phyloP scores from a whole-genome alignment of 2,888 invertebrate species.

The Heliconius charithonia region DNA sequence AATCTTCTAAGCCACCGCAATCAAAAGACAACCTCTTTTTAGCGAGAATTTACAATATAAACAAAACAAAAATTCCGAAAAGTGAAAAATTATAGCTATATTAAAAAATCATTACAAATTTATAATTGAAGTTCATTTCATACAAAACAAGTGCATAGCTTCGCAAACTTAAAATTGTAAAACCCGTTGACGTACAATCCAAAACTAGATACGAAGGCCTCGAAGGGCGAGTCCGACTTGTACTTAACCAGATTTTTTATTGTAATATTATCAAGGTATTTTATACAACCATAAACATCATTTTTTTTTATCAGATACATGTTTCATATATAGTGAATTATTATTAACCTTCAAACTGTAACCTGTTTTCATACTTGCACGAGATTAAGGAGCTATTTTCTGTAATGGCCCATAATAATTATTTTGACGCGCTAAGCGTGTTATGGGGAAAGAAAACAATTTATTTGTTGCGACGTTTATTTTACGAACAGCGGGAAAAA shows the following conservation, averaged over 20 bases:
- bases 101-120: no score
- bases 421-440: constrained; percentile 57
- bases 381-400: constrained; percentile 47
- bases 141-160: no score
- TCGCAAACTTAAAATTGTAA: no score
- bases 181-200: no score
- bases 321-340: background rate
- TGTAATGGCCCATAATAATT: constrained; percentile 58
- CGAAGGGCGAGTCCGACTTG: no score
- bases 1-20: no score
- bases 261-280: background rate
- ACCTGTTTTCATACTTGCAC: constrained; percentile 33
- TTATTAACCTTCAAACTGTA: constrained; percentile 9
- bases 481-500: constrained; percentile 42
- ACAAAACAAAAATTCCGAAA: no score
- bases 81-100: no score
- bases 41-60: no score
- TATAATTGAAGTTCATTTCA: no score
- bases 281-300: background rate
- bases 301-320: background rate
- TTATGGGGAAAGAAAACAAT: constrained; percentile 55
- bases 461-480: constrained; percentile 53
- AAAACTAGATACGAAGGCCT: no score
- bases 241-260: background rate
- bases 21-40: no score